These are phyloP conservation scores for Synodontis membranacea DNA, from an alignment of 2,113 vertebrate genomes.

Conservation along the genomic window DNA sequence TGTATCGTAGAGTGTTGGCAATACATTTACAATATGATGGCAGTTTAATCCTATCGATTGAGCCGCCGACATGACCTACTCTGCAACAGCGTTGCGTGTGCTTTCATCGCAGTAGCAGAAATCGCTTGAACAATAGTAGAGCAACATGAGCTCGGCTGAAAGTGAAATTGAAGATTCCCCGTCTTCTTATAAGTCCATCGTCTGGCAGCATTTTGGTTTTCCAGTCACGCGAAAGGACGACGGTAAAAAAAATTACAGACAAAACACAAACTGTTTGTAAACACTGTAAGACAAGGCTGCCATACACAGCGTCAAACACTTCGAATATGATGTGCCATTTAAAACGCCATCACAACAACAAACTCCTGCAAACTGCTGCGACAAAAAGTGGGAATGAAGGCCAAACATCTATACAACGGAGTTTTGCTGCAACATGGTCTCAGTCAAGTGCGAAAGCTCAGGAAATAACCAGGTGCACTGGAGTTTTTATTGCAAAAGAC, in stretches of 20 bases:
- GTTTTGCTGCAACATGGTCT: neutral
- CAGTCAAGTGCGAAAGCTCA: neutral
- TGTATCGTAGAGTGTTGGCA: too few species aligned
- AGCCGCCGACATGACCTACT: neutral
- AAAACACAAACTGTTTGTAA: too few species aligned
- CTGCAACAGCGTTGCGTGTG: neutral
- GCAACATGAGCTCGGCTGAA: neutral
- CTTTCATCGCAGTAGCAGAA: neutral
- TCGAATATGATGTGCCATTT: neutral
- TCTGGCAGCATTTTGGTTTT: neutral
- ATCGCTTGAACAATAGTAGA: neutral
- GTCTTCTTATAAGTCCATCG: neutral
- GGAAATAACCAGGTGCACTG: constrained; percentile 26
- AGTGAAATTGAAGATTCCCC: neutral
- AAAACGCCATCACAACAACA: neutral
- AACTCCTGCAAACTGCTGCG: neutral
- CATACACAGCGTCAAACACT: neutral
- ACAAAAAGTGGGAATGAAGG: neutral
- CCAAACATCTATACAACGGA: too few species aligned
- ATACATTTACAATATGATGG: too few species aligned
- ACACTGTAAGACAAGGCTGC: too few species aligned
- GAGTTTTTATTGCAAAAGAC: constrained; percentile 34
- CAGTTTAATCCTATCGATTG: too few species aligned
- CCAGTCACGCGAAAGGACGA: neutral
- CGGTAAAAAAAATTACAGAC: neutral